Conservation (phyloP, 2,113 vertebrate genomes). For the Alectura lathami region DNA sequence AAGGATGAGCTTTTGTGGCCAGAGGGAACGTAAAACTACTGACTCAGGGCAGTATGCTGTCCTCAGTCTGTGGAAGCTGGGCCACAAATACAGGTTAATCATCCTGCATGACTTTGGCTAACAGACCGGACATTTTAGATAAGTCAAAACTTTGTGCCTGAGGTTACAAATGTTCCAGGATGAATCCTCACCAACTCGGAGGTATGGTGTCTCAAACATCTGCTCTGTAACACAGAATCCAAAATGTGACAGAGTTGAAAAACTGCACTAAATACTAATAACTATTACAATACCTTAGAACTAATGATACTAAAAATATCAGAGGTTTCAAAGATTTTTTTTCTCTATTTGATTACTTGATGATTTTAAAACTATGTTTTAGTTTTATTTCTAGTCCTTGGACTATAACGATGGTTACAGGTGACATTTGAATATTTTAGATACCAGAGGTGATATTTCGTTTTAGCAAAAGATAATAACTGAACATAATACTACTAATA, state of each 20-base stretch:
- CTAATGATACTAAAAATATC: not conserved
- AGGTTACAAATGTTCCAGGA: not conserved
- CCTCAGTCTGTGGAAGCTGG: not conserved
- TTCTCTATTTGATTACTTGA: not conserved
- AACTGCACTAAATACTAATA: not conserved
- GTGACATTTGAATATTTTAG: not conserved
- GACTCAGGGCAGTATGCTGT: not conserved
- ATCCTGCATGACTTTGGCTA: not conserved
- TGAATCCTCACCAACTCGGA: not conserved
- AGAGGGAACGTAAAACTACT: not conserved
- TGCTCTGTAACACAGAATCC: not conserved
- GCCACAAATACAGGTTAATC: not conserved
- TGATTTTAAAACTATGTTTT: not conserved
- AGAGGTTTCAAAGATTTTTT: not conserved
- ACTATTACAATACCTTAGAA: not conserved
- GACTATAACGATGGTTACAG: not conserved
- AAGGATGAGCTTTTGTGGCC: not conserved
- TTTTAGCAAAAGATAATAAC: not conserved
- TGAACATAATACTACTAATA: not conserved
- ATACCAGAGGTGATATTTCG: not conserved
- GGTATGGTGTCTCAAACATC: rapidly evolving
- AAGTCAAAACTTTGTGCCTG: not conserved
- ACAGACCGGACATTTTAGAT: not conserved
- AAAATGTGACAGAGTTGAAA: not conserved
- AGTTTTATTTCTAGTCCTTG: not conserved